Conservation (phyloP, 2,888 invertebrate genomes). For the Aelia acuminata region DNA sequence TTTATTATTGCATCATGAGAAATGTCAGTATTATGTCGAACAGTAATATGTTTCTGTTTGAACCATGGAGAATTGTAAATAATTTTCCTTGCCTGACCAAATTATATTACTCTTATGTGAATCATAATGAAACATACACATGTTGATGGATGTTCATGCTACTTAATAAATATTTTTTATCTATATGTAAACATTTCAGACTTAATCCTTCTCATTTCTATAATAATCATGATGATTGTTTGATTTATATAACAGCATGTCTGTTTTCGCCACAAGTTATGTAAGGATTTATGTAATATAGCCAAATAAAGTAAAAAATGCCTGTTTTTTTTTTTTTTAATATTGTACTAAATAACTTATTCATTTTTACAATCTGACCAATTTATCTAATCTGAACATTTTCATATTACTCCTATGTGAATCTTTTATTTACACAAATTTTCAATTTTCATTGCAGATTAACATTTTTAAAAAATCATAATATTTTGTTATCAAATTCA, state of each 20-base stretch:
- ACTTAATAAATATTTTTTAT: conserved; percentile 30
- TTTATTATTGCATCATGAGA: conserved; percentile 20
- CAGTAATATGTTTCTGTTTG: conserved; percentile 23
- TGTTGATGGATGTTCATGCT: conserved; percentile 16
- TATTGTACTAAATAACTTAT: background rate
- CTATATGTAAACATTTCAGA: conserved; percentile 34
- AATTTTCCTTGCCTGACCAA: conserved; percentile 27
- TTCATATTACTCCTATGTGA: no score
- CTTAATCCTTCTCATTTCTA: conserved; percentile 1
- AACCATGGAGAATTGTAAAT: background rate
- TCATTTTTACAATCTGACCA: background rate
- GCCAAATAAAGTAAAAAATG: conserved; percentile 39
- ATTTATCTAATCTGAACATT: background rate
- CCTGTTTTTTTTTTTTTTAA: conserved; percentile 41
- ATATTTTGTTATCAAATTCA: no score
- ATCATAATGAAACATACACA: conserved; percentile 18
- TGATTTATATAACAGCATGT: conserved; percentile 35
- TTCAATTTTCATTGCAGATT: no score
- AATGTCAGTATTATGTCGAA: conserved; percentile 20
- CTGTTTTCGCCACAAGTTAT: conserved; percentile 37
- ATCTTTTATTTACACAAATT: no score
- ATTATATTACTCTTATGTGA: conserved; percentile 29
- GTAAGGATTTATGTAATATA: conserved; percentile 40
- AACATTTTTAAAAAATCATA: no score
- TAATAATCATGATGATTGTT: conserved; percentile 20